A percentile compares a stretch with the other conserved stretches of the same genome.
phyloP scores from a whole-genome alignment of 2,797 vertebrate species.

The Pogonophryne albipinna region DNA sequence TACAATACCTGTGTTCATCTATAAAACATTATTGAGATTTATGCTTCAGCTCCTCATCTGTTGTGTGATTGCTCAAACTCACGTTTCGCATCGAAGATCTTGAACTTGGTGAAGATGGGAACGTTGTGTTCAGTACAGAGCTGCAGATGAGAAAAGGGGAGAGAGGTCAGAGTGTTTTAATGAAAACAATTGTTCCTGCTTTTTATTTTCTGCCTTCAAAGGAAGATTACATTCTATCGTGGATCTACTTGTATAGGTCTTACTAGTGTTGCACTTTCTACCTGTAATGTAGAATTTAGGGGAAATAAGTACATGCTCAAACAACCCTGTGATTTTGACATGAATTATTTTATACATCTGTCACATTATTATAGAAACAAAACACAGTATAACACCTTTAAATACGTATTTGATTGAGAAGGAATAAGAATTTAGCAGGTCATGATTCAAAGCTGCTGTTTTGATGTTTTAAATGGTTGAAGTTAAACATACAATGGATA shows the following conservation, averaged over 20 bases:
- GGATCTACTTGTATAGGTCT: neutral
- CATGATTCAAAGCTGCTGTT: neutral
- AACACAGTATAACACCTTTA: neutral
- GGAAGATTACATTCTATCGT: neutral
- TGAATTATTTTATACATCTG: too few species aligned
- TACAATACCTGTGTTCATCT: neutral
- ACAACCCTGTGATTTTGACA: too few species aligned
- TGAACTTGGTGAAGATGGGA: conserved; percentile 93
- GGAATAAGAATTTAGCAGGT: neutral
- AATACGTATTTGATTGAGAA: neutral
- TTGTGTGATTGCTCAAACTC: conserved; percentile 76
- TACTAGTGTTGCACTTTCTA: neutral
- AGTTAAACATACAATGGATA: too few species aligned
- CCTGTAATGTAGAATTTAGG: neutral
- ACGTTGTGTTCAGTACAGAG: conserved; percentile 92
- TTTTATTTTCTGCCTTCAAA: neutral
- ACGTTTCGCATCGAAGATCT: conserved; percentile 96
- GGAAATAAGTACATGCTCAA: neutral
- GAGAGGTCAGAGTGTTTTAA: neutral
- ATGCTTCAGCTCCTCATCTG: neutral
- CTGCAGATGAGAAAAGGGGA: conserved; percentile 74
- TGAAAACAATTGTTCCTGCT: neutral
- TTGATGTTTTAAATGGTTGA: neutral
- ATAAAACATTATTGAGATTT: neutral
- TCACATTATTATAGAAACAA: too few species aligned